These are phyloP conservation scores for Syngnathus acus DNA, from an alignment of 2,797 vertebrate genomes.

Conservation along the genomic window DNA sequence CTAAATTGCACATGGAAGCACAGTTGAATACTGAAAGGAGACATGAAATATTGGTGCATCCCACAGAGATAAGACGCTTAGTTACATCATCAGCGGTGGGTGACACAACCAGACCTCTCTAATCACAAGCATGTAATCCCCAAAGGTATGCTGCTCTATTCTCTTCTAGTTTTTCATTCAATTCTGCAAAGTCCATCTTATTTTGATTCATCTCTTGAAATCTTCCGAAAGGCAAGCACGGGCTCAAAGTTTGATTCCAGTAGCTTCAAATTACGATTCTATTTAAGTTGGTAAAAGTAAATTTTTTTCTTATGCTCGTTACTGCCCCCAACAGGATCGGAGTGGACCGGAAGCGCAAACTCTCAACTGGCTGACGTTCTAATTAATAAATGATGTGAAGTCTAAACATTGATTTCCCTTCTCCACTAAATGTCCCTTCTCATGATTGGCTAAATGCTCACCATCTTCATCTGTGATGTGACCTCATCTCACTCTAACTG, in stretches of 20 bases:
- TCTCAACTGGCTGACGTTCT: too few relatives aligned
- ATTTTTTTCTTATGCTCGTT: too few relatives aligned
- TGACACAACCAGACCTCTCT: neutral
- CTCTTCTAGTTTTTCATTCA: neutral
- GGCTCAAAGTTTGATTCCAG: too few relatives aligned
- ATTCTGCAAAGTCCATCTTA: neutral
- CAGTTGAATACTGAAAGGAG: neutral
- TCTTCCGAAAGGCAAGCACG: too few relatives aligned
- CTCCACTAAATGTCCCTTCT: neutral
- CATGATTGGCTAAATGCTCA: neutral
- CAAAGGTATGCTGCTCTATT: neutral
- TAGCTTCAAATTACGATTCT: too few relatives aligned
- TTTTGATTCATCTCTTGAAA: neutral
- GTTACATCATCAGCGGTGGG: neutral
- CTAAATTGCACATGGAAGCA: neutral
- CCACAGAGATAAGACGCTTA: conserved; percentile 5
- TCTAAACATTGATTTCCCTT: neutral
- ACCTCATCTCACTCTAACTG: neutral
- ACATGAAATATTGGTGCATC: conserved; percentile 2
- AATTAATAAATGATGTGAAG: too few relatives aligned
- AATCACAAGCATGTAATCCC: neutral
- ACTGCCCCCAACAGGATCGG: too few relatives aligned
- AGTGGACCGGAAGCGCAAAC: too few relatives aligned
- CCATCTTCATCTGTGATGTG: neutral
- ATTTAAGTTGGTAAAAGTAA: too few relatives aligned